A percentile compares a stretch with the other conserved stretches of the same genome.
These are phyloP conservation scores for Nycteola revayana DNA, from an alignment of 2,888 invertebrate species.

Conservation along the genomic window DNA sequence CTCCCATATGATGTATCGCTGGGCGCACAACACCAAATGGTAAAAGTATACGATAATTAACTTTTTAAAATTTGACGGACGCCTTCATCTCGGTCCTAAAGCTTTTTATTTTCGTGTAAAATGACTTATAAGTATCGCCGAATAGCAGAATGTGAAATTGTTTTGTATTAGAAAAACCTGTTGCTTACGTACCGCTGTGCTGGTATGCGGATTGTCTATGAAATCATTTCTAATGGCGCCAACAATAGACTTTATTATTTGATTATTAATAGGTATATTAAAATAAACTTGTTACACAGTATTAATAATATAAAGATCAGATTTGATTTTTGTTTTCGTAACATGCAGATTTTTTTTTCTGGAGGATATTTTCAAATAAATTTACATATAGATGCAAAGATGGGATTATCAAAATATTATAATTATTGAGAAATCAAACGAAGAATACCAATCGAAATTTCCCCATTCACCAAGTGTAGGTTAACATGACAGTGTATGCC, in stretches of 20 bases:
- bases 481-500: conserved; percentile 60
- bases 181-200: conserved; percentile 37
- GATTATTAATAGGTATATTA: conserved; percentile 49
- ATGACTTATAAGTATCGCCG: conserved; percentile 25
- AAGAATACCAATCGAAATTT: conserved; percentile 19
- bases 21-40: conserved; percentile 53
- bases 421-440: conserved; percentile 14
- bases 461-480: conserved; percentile 60
- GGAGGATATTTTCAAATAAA: not conserved
- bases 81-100: conserved; percentile 56
- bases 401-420: not conserved
- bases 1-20: conserved; percentile 76
- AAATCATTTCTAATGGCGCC: conserved; percentile 45
- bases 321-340: not conserved
- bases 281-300: no score
- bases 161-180: conserved; percentile 40
- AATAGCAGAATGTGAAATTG: conserved; percentile 33
- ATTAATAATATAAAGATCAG: conserved; percentile 36
- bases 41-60: conserved; percentile 78
- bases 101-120: conserved; percentile 25
- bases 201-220: conserved; percentile 36
- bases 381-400: not conserved
- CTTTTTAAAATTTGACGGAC: conserved; percentile 78
- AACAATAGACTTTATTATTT: conserved; percentile 45
- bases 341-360: not conserved